Evolutionary conservation across 2,888 invertebrate species (phyloP), one percentile per base, ranked within the genome.

Genomic region (Agriopis aurantiaria): DNA sequence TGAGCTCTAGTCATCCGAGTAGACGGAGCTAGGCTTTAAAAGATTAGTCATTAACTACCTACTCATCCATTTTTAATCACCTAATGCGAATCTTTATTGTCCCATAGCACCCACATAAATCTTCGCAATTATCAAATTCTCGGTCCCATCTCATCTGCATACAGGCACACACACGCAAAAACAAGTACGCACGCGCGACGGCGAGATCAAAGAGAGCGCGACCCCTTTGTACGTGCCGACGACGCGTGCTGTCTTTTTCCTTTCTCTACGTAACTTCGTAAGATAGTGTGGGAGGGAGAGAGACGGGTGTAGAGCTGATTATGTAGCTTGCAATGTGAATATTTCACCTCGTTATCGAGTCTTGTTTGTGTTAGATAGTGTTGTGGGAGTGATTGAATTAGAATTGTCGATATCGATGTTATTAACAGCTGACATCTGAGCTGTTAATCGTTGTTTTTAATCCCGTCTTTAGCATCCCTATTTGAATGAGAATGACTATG

Each of bases 341-440:
- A 94, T 93, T 94, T 94, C 93, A 93, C 93, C 94, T 94, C 93
- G 94, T 94, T 94, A 94, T 93, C 93, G 91, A 88, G 91, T 89
- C 91, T 93, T 93, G 94, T 94, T 94, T 94, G 93, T 91, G 93
- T 93, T 93, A 90, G 92, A 86, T 88, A 91, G 93, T 85, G 93
- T 81, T 86, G 90, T 86, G 90, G 77, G 83, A 77, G 59, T 83
- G 82, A 85, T 84, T 78, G 83, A 84, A 82, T 84, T 87, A 82
- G 76, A 77, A 80, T 79, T 78, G 80, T 86, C 85, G 87, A 88
- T 90, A 80, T 89, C 88, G 88, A 89, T 87, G 59, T 64, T 73
- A 23, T 64, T 72, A 62, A 72, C 65, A 60, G 71, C 66, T 76
- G 53, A 52, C 60, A 55, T 11, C 40, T 12, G 10, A 40, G 6